Conservation (phyloP, 2,888 invertebrate species). For the Lochmaea crataegi region DNA sequence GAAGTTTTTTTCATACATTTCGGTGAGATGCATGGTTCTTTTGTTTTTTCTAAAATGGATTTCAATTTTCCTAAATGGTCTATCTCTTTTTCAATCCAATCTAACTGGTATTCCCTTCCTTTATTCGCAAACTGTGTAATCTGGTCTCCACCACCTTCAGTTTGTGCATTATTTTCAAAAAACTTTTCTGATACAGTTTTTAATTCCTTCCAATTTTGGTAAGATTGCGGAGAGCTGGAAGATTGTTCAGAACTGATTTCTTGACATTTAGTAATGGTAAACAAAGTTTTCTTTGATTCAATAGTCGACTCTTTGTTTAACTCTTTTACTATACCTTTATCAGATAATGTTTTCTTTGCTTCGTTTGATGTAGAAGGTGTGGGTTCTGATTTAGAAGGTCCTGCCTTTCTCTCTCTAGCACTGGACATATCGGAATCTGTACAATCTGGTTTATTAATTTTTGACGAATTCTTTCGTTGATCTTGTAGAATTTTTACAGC, state of each 20-base stretch:
- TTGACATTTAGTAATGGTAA: conserved; percentile 38
- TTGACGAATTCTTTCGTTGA: conserved; percentile 17
- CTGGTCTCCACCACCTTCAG: conserved; percentile 50
- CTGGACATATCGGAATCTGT: conserved; percentile 2
- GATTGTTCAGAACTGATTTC: conserved; percentile 11
- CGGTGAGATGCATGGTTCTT: not conserved
- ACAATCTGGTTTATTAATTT: not conserved
- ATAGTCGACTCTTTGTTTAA: not conserved
- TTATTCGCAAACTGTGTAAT: conserved; percentile 64
- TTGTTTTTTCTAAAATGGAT: conserved; percentile 58
- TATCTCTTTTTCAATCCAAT: conserved; percentile 71
- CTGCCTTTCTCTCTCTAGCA: not conserved
- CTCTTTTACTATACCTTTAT: conserved; percentile 2
- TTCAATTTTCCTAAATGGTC: conserved; percentile 69
- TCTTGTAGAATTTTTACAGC: conserved; percentile 20
- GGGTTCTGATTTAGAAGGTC: not conserved
- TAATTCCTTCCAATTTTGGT: conserved; percentile 65
- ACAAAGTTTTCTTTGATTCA: conserved; percentile 37
- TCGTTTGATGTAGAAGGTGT: conserved; percentile 6
- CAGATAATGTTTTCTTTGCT: conserved; percentile 21
- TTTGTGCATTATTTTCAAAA: conserved; percentile 57
- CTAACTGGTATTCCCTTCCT: conserved; percentile 68
- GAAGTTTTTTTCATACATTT: conserved; percentile 51
- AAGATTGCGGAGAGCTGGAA: conserved; percentile 41
- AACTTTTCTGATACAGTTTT: conserved; percentile 66